Conservation (phyloP, 2,797 vertebrate species). For the Ctenopoma multispine region DNA sequence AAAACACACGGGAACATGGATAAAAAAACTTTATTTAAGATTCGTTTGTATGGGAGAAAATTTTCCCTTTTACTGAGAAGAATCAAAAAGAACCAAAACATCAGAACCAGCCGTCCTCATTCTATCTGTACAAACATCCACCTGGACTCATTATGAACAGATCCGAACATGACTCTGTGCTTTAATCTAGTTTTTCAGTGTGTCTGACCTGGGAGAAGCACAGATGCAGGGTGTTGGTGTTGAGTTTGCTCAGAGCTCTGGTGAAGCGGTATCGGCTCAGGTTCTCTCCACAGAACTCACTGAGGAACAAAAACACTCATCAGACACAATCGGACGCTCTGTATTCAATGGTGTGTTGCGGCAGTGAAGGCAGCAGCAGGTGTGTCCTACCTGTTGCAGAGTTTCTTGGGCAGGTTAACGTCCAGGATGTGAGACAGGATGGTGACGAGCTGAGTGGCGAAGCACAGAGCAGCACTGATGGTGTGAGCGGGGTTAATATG, state of each 20-base stretch:
- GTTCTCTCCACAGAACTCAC: conserved; percentile 97
- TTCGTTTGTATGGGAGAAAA: no score
- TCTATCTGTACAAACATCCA: no score
- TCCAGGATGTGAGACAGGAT: conserved; percentile 95
- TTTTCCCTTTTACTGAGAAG: no score
- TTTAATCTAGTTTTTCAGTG: no score
- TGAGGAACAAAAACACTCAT: conserved; percentile 58
- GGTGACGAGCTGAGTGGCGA: conserved; percentile 93
- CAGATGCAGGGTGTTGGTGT: conserved; percentile 95
- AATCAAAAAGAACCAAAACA: no score
- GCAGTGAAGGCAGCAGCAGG: neutral
- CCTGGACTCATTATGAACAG: no score
- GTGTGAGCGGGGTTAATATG: conserved; percentile 95
- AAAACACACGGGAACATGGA: conserved; percentile 14
- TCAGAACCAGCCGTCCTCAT: no score
- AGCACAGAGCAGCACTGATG: conserved; percentile 96
- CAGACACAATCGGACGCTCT: neutral
- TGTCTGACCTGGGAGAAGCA: conserved; percentile 95
- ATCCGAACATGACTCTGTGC: no score
- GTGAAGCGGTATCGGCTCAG: conserved; percentile 95
- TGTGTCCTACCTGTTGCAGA: conserved; percentile 91
- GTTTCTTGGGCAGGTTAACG: conserved; percentile 94
- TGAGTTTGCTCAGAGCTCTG: conserved; percentile 94
- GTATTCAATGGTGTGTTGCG: neutral
- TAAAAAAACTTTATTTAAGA: no score